Percentiles rank a stretch among this genome's conserved stretches.
Conservation (phyloP, 2,797 vertebrate genomes). For the Bothrops alternatus region DNA sequence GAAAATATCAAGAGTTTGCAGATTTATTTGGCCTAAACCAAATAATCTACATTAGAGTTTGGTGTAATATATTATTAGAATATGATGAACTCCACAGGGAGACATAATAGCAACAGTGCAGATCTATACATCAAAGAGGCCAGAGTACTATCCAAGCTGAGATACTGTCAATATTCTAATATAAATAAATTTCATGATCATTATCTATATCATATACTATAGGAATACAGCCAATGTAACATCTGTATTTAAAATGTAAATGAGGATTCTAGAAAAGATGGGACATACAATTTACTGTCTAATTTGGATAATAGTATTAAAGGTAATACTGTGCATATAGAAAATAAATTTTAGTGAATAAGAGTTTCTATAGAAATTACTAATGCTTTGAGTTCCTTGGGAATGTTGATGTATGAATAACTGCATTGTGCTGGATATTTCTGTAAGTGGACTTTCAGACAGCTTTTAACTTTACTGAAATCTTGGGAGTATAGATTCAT, state of each 20-base stretch:
- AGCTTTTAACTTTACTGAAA: background rate
- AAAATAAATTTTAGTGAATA: background rate
- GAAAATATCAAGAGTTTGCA: background rate
- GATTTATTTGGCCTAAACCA: background rate
- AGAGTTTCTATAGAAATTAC: background rate
- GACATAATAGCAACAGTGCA: background rate
- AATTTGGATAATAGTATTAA: background rate
- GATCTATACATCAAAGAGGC: background rate
- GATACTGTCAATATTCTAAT: background rate
- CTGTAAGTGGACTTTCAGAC: background rate
- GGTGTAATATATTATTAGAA: background rate
- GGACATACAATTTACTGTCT: background rate
- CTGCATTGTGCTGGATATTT: background rate
- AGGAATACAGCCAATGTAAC: background rate
- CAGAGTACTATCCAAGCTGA: background rate
- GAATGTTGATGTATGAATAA: background rate
- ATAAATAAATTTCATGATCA: background rate
- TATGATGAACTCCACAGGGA: background rate
- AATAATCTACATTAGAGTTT: background rate
- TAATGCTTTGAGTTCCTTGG: background rate
- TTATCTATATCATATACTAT: background rate
- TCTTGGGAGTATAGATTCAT: background rate
- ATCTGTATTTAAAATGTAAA: background rate
- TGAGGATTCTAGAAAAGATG: background rate
- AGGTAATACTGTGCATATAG: background rate